These are phyloP conservation scores for Bergia puertoricense DNA, from an alignment of 92 coral and sea anemone genomes.

Conservation along the genomic window DNA sequence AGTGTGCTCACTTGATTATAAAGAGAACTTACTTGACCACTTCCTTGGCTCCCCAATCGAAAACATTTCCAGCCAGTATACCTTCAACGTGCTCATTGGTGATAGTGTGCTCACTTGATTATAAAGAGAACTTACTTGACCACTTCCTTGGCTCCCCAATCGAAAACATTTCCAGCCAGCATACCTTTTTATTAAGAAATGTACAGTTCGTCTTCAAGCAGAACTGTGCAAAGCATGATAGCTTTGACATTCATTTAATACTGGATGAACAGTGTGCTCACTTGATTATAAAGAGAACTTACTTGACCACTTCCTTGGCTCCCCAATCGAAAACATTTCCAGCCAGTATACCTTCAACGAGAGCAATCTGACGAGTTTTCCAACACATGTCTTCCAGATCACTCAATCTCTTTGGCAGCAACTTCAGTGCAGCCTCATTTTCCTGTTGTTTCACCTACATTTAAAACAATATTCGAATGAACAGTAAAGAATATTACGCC, in stretches of 20 bases:
- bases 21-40: neutral
- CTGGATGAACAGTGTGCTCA: too few species aligned
- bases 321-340: slow-evolving; percentile 99
- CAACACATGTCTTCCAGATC: slow-evolving; percentile 66
- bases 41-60: too few species aligned
- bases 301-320: slow-evolving; percentile 93
- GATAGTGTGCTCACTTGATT: too few species aligned
- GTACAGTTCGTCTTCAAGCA: too few species aligned
- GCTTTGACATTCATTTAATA: too few species aligned
- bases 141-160: too few species aligned
- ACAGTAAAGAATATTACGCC: neutral
- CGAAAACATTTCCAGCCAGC: too few species aligned
- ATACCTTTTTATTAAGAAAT: too few species aligned
- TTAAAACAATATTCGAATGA: neutral
- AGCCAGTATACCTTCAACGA: slow-evolving; percentile 85
- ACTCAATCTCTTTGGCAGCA: slow-evolving; percentile 71
- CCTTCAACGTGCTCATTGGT: neutral
- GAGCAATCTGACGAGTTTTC: slow-evolving; percentile 72
- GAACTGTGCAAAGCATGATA: too few species aligned
- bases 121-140: neutral
- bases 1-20: too few species aligned
- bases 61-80: too few species aligned
- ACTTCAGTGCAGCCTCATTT: slow-evolving; percentile 86
- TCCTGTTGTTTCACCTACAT: slow-evolving; percentile 89
- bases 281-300: slow-evolving; percentile 34